Evolutionary conservation across 2,888 invertebrate species (phyloP).

Genomic region (Tolmerus cingulatus): DNA sequence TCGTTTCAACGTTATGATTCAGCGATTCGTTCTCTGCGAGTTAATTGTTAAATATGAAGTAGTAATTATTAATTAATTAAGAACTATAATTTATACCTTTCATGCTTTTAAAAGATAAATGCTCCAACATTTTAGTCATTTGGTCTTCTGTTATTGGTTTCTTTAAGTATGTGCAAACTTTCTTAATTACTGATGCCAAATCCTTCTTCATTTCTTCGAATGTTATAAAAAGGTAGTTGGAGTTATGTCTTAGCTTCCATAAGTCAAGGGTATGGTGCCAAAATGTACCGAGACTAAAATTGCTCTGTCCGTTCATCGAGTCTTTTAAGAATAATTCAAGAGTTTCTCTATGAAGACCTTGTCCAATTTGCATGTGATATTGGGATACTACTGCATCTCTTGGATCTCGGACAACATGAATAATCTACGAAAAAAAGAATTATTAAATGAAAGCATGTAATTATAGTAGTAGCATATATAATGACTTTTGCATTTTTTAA

Average conservation of each 20-base stretch:
- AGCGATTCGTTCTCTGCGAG: neutral
- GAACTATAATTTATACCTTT: constrained; percentile 23
- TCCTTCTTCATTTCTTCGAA: constrained; percentile 55
- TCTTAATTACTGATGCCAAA: constrained; percentile 49
- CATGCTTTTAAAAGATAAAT: constrained; percentile 49
- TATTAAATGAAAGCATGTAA: neutral
- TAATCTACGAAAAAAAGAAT: constrained; percentile 64
- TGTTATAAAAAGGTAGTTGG: constrained; percentile 53
- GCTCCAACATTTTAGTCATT: constrained; percentile 39
- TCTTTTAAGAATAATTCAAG: constrained; percentile 65
- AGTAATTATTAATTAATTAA: no score
- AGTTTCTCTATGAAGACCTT: constrained; percentile 71
- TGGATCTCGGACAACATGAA: constrained; percentile 86
- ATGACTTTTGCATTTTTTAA: constrained; percentile 51
- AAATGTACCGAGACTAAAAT: constrained; percentile 49
- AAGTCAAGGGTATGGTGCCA: constrained; percentile 55
- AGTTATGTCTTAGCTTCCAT: constrained; percentile 53
- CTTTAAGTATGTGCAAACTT: constrained; percentile 48
- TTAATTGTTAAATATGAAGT: neutral
- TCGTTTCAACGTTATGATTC: neutral
- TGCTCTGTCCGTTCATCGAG: constrained; percentile 43
- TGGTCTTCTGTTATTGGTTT: constrained; percentile 42
- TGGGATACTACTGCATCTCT: constrained; percentile 86
- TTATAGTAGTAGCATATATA: neutral
- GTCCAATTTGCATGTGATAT: constrained; percentile 75